Conservation (phyloP, 1,140 invertebrate species). For the Procambarus virginalis region DNA sequence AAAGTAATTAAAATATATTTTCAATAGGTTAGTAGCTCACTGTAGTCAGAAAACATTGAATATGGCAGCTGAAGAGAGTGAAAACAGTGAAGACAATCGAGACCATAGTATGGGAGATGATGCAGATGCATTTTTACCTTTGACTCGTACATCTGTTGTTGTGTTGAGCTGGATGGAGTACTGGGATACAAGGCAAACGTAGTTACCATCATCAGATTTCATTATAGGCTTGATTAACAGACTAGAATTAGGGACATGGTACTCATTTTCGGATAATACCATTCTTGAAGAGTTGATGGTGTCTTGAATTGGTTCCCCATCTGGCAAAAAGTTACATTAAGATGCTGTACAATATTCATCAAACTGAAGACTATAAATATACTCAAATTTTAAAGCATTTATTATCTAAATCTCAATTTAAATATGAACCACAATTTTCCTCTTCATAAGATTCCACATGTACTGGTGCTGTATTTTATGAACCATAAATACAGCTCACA, state of each 20-base stretch:
- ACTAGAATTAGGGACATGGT: constrained; percentile 33
- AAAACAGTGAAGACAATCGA: not conserved
- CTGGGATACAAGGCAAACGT: constrained; percentile 41
- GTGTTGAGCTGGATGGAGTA: constrained; percentile 48
- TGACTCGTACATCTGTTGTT: constrained; percentile 54
- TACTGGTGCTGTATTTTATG: no score
- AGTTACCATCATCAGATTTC: constrained; percentile 39
- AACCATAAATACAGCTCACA: no score
- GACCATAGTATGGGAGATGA: no score
- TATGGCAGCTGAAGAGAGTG: not conserved
- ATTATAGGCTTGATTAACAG: constrained; percentile 44
- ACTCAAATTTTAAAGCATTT: no score
- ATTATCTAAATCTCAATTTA: no score
- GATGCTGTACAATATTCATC: no score
- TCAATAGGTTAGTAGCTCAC: not conserved
- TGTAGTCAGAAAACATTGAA: not conserved
- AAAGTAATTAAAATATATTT: no score
- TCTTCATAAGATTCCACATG: no score
- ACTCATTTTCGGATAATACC: constrained; percentile 37
- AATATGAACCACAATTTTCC: no score
- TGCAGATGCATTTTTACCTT: constrained; percentile 25
- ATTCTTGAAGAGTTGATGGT: constrained; percentile 34
- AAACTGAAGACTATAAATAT: no score
- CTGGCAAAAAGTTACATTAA: not conserved
- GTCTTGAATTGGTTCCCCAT: constrained; percentile 44